Evolutionary conservation across 2,113 vertebrate genomes (phyloP), one percentile per base, ranked within the genome.

Genomic region (Dicaeum eximium): DNA sequence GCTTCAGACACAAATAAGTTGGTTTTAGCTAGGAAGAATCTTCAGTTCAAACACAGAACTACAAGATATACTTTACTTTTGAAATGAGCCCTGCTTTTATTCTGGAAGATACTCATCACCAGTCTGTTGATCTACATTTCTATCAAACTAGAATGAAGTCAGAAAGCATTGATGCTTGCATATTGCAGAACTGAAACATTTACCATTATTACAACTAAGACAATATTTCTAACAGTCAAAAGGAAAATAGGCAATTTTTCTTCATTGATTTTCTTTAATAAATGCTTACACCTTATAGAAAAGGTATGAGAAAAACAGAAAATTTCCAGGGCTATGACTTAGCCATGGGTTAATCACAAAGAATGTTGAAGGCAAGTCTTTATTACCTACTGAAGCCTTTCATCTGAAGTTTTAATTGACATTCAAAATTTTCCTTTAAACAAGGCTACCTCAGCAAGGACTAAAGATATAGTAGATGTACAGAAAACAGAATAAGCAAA

Each of bases 1-100:
- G 99, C 99, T 99, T 97, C 73, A 93, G 80, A 85, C 42, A 85
- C 42, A 85, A 65, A 85, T 47, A 85, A 85, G 50, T 65, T 74
- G 19, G 24, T 40, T 74, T 85, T 85, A 85, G 69, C 30, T 47
- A 65, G 42, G 70, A n/a, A n/a, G n/a, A n/a, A n/a, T n/a, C n/a
- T n/a, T n/a, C n/a, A n/a, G n/a, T n/a, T n/a, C n/a, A n/a, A n/a
- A n/a, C n/a, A n/a, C n/a, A n/a, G n/a, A n/a, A n/a, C n/a, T n/a
- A n/a, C n/a, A n/a, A n/a, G n/a, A n/a, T n/a, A n/a, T n/a, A n/a
- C n/a, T n/a, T n/a, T n/a, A n/a, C n/a, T n/a, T n/a, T n/a, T n/a
- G n/a, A n/a, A n/a, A n/a, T n/a, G n/a, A n/a, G n/a, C n/a, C n/a
- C n/a, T n/a, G n/a, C n/a, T n/a, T n/a, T n/a, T n/a, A n/a, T n/a